Evolutionary conservation across 2,888 invertebrate genomes (phyloP), one percentile per base, ranked within the genome.

Genomic region (Deilephila elpenor): DNA sequence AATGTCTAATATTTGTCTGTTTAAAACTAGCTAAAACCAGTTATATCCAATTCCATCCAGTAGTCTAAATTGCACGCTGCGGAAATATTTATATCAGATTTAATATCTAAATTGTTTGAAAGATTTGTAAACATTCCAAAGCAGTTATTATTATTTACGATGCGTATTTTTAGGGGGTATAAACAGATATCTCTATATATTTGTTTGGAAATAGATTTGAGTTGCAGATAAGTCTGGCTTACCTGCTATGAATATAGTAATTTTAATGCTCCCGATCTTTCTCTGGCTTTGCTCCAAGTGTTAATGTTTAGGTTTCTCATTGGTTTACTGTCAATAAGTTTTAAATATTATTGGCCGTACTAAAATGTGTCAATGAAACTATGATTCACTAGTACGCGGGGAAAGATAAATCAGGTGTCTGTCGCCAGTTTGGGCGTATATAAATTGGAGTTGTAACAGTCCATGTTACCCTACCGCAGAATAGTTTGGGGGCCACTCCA

Each of bases 161-260:
- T 56, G 56, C 6, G 6, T 56, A 56, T 56, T 56, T 56, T 56
- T 56, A 56, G 56, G 19, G 56, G 56, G n/a, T 56, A 19, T 56
- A n/a, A 56, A n/a, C 56, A 56, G 56, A 56, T 56, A 56, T 56
- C 19, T 53, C 17, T 56, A n/a, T 56, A 7, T 19, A 56, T 56
- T 56, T n/a, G 29, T 17, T 60, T 60, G 20, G 17, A 60, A 60
- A 60, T 60, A 60, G 5, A 60, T 29, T 29, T 29, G 60, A 60
- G 29, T 60, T 60, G 60, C 25, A 60, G 29, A 60, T 60, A 60
- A 60, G 25, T 60, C 60, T 29, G 5, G 64, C 64, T 64, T 64
- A 34, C 17, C n/a, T 37, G 3, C 32, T 29, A 61, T 25, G 17
- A 32, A 62, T 44, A 51, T 67, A 20, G 20, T 67, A 14, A 67